Conservation (phyloP, 2,113 vertebrate species). For the Eurypyga helias region DNA sequence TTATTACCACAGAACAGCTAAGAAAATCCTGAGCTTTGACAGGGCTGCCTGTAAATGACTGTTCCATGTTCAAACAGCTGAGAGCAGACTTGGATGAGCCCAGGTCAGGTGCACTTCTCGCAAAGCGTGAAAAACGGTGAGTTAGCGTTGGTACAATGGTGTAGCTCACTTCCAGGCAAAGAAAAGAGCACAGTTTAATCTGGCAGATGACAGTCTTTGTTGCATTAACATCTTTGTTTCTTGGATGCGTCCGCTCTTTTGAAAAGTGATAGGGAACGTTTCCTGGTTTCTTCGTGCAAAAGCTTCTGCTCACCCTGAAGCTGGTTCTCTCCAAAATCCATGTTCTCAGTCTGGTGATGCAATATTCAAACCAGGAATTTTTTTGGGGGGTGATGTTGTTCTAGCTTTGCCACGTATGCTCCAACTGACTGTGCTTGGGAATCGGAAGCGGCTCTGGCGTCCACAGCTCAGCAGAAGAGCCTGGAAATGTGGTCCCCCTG, state of each 20-base stretch:
- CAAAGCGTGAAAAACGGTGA: background rate
- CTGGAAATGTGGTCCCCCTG: background rate
- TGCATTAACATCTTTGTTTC: background rate
- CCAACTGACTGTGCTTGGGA: background rate
- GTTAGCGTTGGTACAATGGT: background rate
- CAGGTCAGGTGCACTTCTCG: no score
- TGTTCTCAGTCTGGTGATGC: background rate
- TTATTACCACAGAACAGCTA: slow-evolving; percentile 72
- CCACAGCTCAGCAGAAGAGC: background rate
- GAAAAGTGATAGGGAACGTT: background rate
- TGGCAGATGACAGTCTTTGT: background rate
- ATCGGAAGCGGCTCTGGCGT: rapidly evolving
- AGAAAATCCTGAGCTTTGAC: slow-evolving; percentile 76
- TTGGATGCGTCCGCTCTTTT: background rate
- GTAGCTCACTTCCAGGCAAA: background rate
- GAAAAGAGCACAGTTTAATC: background rate
- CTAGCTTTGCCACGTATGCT: background rate
- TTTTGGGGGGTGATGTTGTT: background rate
- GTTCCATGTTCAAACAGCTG: slow-evolving; percentile 49
- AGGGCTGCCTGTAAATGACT: slow-evolving; percentile 48
- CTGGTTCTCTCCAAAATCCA: background rate
- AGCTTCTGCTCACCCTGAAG: background rate
- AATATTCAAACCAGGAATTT: background rate
- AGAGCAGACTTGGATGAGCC: no score
- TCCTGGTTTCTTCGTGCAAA: background rate